Evolutionary conservation across 2,113 vertebrate species (phyloP), one percentile per base, ranked within the genome.

Genomic region (Lophura nycthemera): DNA sequence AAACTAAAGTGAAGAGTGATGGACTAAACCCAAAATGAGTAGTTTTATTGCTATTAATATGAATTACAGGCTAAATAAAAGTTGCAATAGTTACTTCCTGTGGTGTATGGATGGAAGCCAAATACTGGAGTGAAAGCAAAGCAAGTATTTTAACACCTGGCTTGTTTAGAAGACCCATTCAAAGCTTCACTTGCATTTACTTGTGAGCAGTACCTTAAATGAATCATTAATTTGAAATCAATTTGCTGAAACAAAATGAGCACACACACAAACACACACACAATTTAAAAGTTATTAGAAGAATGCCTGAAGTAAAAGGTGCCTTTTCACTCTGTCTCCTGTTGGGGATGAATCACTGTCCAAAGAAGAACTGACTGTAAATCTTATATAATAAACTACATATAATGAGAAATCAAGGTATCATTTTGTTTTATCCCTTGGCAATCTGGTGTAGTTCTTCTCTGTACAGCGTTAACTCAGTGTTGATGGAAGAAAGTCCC

Each of bases 21-120:
- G 40, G 29, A 69, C 32, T 76, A 65, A 27, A 61, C 1, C 5
- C 0, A 5, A 81, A 88, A 76, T 52, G 24, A 34, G 15, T 78
- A 45, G 25, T 82, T 85, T 43, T 76, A 47, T 64, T 63, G 36
- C 25, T 40, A 66, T 79, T 85, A 85, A 40, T 72, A 91, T 79
- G 60, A 92, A 85, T 76, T 76, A 48, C 18, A 76, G 59, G 13
- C 64, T 82, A 83, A 88, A 89, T 36, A 63, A 73, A 89, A 63
- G 30, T 77, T 92, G 59, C 30, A 88, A 80, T 66, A 70, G n/a
- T 76, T 80, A 10, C 12, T 80, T 96, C n/a, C 75, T 83, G 64
- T 11, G 54, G 11, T 73, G 48, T 42, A 59, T 34, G 4, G 30
- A 27, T 42, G 27, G 59, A 91, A 86, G 50, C 60, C 71, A 89